These are phyloP conservation scores for Eumaeus atala DNA, from an alignment of 1,140 invertebrate genomes.

Conservation along the genomic window DNA sequence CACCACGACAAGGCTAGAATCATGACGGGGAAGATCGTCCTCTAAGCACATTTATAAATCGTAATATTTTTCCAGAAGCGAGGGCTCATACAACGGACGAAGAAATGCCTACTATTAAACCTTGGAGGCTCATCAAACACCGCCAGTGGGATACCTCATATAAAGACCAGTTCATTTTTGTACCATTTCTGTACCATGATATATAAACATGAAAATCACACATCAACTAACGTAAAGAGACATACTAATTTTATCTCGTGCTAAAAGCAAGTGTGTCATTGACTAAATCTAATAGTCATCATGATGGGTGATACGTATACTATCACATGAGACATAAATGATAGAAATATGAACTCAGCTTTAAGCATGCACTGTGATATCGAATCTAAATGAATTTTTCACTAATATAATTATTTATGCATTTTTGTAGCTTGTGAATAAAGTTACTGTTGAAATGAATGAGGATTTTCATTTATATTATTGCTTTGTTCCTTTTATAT, in stretches of 20 bases:
- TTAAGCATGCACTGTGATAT: constrained; percentile 45
- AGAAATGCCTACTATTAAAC: constrained; percentile 33
- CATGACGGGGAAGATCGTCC: too few species aligned
- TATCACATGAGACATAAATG: not conserved
- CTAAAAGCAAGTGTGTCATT: too few species aligned
- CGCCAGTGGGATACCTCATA: constrained; percentile 17
- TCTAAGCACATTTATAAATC: too few species aligned
- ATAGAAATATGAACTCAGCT: not conserved
- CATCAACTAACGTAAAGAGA: too few species aligned
- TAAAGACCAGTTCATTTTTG: too few species aligned
- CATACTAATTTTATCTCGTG: too few species aligned
- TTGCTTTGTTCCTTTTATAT: too few species aligned
- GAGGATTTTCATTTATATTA: constrained; percentile 14
- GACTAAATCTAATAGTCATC: too few species aligned
- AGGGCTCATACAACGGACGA: constrained; percentile 42
- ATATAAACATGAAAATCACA: too few species aligned
- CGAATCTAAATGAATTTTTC: constrained; percentile 18
- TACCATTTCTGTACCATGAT: too few species aligned
- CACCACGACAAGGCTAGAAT: too few species aligned
- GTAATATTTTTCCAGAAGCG: constrained; percentile 37
- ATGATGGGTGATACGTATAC: too few species aligned
- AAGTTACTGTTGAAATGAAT: constrained; percentile 19
- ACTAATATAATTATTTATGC: constrained; percentile 19
- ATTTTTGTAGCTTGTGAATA: constrained; percentile 26
- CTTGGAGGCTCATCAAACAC: constrained; percentile 22